Percentiles rank a stretch among this genome's conserved stretches.
Conservation (phyloP, 2,888 invertebrate species). For the Frankliniella intonsa region DNA sequence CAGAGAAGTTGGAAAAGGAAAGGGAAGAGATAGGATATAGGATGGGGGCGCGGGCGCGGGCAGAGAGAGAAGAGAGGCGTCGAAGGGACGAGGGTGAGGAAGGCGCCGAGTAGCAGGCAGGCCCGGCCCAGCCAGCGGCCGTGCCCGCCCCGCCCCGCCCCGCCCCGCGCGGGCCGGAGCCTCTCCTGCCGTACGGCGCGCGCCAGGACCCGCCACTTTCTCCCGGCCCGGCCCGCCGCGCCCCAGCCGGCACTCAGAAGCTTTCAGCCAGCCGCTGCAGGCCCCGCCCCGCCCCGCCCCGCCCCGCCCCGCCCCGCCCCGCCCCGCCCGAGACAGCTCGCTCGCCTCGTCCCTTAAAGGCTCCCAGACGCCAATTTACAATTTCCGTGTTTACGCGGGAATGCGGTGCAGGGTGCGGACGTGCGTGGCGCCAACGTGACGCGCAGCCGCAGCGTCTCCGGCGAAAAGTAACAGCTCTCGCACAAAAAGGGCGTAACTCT, state of each 20-base stretch:
- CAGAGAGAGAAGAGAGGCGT: neutral
- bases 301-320: neutral
- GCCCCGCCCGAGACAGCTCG: neutral
- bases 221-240: neutral
- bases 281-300: neutral
- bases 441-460: neutral
- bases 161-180: neutral
- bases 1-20: too few relatives aligned
- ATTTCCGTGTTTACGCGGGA: neutral
- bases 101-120: neutral
- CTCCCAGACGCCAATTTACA: neutral
- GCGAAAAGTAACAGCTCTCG: too few relatives aligned
- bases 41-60: too few relatives aligned
- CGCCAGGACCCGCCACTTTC: neutral
- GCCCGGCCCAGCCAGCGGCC: neutral
- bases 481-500: too few relatives aligned
- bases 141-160: too few relatives aligned
- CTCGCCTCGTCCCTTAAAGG: neutral
- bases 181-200: too few relatives aligned
- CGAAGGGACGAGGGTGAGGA: neutral
- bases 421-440: neutral
- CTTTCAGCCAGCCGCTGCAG: constrained; percentile 6
- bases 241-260: neutral
- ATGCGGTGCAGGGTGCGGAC: neutral
- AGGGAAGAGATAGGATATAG: too few relatives aligned